Base-by-base conservation (phyloP, 2,797 vertebrate genomes). In the Crypturellus tataupa region DNA sequence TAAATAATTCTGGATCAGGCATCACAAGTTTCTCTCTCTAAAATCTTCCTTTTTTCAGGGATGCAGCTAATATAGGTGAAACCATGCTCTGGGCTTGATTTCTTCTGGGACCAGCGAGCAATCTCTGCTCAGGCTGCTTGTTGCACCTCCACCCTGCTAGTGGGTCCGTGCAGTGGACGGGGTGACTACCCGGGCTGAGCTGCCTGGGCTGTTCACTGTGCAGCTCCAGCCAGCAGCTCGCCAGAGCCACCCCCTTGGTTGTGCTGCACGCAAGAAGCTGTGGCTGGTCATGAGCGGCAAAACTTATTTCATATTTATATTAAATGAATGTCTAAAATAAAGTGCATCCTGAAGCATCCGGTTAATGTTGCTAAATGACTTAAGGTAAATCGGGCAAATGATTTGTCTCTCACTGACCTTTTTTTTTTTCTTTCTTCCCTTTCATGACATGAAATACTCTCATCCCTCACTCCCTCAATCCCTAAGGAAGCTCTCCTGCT, bases 301-400 rank as follows among this genome's bases (percentile, higher is more conserved):
- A 42, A 17, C 55, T 70, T 84, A 59, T 75, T 85, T 86, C 79
- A 14, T 56, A 77, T 81, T 88, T 47, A 35, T 70, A 73, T 81
- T 78, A 85, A 86, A 82, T 21, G 29, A 70, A 47, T 62, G 4
- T 91, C 78, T 90, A 29, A 79, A 93, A 10, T 67, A 60, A 64
- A 86, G 85, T 1, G 1, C 90, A 56, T 84, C 77, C 85, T 67
- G 73, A 81, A 96, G 83, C 2, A 0, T 73, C 87, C 83, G 44
- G 24, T 95, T 96, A 90, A 73, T 31, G 35, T 73, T 53, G 56
- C 83, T 84, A 53, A 94, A 37, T 89, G 53, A 39, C 80, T 93
- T 86, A 93, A 44, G 9, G 63, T 64, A 80, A 62, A 14, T 63
- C 68, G 80, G 90, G 91, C 78, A 49, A 88, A 56, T 0, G 23